A percentile compares a stretch with the other conserved stretches of the same genome.
Evolutionary conservation across 2,888 invertebrate species (phyloP).

Genomic region (Athalia cordata): DNA sequence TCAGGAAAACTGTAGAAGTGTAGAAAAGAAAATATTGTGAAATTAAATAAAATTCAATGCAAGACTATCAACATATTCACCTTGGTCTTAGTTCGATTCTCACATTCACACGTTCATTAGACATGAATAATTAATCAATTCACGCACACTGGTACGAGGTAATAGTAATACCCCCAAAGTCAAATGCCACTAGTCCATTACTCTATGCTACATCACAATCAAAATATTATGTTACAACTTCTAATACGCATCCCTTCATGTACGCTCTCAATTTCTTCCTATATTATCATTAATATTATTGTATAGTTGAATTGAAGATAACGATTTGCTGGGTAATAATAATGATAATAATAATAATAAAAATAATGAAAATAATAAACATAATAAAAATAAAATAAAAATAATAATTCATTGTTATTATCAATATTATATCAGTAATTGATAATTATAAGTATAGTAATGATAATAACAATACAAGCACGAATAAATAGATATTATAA

Average conservation of each 20-base stretch:
- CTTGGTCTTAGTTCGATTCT: constrained; percentile 51
- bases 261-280: constrained; percentile 39
- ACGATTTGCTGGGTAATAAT: constrained; percentile 29
- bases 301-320: constrained; percentile 19
- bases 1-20: background rate
- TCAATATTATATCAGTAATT: background rate
- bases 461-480: constrained; percentile 51
- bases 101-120: constrained; percentile 43
- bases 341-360: constrained; percentile 29
- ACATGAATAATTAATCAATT: constrained; percentile 56
- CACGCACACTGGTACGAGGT: constrained; percentile 41
- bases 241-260: constrained; percentile 45
- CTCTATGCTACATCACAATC: constrained; percentile 59
- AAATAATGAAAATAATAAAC: constrained; percentile 29
- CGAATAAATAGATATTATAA: constrained; percentile 56
- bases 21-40: background rate
- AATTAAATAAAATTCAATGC: constrained; percentile 58
- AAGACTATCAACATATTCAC: constrained; percentile 64
- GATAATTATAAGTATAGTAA: background rate
- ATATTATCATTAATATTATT: background rate
- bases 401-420: background rate
- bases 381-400: background rate
- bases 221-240: constrained; percentile 53
- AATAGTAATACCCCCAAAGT: constrained; percentile 16
- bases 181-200: constrained; percentile 48